phyloP scores from a whole-genome alignment of 1,140 invertebrate species.

The Drosophila pallidifrons region DNA sequence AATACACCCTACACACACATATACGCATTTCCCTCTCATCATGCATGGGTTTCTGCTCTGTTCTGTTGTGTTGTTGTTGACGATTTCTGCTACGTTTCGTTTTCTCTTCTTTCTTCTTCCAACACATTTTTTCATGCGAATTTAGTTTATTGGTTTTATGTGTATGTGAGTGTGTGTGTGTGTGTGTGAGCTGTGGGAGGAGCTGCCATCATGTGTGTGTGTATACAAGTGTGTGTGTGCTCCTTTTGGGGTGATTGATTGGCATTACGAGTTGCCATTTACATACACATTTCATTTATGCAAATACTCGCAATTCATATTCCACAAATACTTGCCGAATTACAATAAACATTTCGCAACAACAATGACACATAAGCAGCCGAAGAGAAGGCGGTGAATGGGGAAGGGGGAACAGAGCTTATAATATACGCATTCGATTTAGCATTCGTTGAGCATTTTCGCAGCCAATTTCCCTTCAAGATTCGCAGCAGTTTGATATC shows the following conservation, averaged over 20 bases:
- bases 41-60: slow-evolving; percentile 41
- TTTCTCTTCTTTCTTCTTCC: slow-evolving; percentile 33
- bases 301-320: slow-evolving; percentile 83
- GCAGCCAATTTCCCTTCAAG: slow-evolving; percentile 81
- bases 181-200: slow-evolving; percentile 42
- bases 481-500: slow-evolving; percentile 73
- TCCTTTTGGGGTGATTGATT: slow-evolving; percentile 81
- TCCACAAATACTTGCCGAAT: slow-evolving; percentile 81
- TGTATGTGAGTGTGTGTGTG: slow-evolving; percentile 41
- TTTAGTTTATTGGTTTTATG: slow-evolving; percentile 82
- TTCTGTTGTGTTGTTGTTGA: slow-evolving; percentile 61
- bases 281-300: slow-evolving; percentile 84
- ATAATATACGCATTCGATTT: slow-evolving; percentile 50
- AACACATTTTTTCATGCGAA: slow-evolving; percentile 70
- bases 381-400: not conserved
- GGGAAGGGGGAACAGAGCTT: not conserved
- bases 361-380: slow-evolving; percentile 36
- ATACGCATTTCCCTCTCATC: slow-evolving; percentile 40
- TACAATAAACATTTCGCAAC: slow-evolving; percentile 70
- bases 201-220: slow-evolving; percentile 33
- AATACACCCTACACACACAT: slow-evolving; percentile 54
- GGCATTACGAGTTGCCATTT: slow-evolving; percentile 79
- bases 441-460: slow-evolving; percentile 74
- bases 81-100: slow-evolving; percentile 73
- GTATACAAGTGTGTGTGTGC: slow-evolving; percentile 5